Conservation (phyloP, 2,797 vertebrate genomes). For the Hafferia zeledoni region DNA sequence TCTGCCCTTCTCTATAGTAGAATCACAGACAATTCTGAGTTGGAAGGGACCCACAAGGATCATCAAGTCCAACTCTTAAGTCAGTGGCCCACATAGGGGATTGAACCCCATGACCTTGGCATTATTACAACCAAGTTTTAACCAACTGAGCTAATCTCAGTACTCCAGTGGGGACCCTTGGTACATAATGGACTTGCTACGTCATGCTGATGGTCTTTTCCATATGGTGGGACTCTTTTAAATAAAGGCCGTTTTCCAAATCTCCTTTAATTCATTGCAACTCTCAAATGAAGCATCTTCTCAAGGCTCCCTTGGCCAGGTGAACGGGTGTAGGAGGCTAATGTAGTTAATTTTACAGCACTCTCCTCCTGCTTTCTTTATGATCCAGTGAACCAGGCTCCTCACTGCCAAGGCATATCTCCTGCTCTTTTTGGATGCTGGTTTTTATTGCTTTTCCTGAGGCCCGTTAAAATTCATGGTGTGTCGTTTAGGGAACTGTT, state of each 20-base stretch:
- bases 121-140: no score
- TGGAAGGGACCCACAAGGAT: no score
- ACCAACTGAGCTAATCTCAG: no score
- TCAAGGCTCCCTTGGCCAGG: neutral
- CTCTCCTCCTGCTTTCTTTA: neutral
- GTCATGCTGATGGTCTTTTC: neutral
- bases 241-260: neutral
- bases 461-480: accelerated
- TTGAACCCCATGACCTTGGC: no score
- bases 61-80: no score
- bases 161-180: neutral
- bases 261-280: neutral
- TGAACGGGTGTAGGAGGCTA: neutral
- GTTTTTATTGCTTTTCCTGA: neutral
- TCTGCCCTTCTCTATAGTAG: accelerated
- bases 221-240: neutral
- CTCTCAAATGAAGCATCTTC: neutral
- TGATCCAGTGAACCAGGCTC: neutral
- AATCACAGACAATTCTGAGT: no score
- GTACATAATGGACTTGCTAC: neutral
- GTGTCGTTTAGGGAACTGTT: accelerated
- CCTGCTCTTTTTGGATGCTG: neutral
- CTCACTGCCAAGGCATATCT: neutral
- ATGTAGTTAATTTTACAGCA: neutral
- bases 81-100: no score